Base-by-base conservation (phyloP, 2,888 invertebrate species). In the Oxycera nigricornis region DNA sequence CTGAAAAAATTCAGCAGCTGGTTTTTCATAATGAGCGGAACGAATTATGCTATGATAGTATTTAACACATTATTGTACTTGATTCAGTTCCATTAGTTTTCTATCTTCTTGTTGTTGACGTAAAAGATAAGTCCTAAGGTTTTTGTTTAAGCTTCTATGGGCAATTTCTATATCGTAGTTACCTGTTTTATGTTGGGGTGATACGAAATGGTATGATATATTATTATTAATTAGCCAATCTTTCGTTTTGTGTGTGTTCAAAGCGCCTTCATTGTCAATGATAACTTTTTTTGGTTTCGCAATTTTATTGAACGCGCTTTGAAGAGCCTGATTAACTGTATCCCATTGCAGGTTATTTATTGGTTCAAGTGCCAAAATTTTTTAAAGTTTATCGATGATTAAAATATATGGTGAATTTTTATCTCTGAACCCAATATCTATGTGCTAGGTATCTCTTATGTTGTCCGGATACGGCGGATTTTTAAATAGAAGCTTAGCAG, bases 401-500 rank as follows among this genome's bases (percentile, higher is more conserved):
- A 41, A 30, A 30, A 65, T n/a, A 41, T 65, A 24, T 22, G 39
- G 39, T 24, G 39, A 24, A 41, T 41, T 65, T 30, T 20, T 62
- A 22, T 65, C 65, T 24, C 24, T 65, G 14, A 65, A 65, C 41
- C 39, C 39, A 9, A 65, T 65, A 39, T 20, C 41, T 24, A 65
- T 41, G 14, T 65, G 65, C 7, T 39, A 65, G 1, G 30, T 50
- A 68, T 68, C 46, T 50, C 68, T 46, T 2, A 68, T 39, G 9
- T 68, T 20, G 4, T 26, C 30, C 20, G 72, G 20, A 6, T 46
- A 39, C 14, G 50, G 26, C n/a, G 57, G 46, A 22, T 20, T 22
- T 35, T 72, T 31, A 35, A 72, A 72, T 72, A 35, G 55, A 39
- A 57, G 24, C 50, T 20, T 72, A 1, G n/a, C 50, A 1, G 68